These are phyloP conservation scores for Oostethus manadensis DNA, from an alignment of 2,113 vertebrate genomes.

Conservation along the genomic window DNA sequence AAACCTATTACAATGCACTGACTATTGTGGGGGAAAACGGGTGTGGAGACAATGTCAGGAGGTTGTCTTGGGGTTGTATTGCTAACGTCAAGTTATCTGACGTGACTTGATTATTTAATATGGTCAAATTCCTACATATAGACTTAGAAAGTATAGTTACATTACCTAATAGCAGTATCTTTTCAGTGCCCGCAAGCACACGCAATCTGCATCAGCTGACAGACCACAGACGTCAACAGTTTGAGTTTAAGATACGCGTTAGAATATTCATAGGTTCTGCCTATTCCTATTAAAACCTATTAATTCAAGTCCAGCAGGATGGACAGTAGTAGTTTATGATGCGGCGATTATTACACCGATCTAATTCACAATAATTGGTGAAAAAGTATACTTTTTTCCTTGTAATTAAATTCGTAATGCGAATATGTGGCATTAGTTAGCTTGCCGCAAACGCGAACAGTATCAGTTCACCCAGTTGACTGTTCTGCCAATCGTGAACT, in stretches of 20 bases:
- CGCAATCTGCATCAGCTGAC: neutral
- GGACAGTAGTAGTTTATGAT: neutral
- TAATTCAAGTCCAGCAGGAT: neutral
- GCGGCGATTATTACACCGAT: neutral
- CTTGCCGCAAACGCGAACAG: conserved; percentile 22
- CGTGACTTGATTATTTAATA: neutral
- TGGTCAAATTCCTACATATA: neutral
- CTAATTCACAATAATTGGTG: neutral
- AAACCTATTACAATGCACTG: neutral
- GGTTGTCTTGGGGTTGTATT: neutral
- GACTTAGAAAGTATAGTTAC: neutral
- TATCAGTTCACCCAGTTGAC: conserved; percentile 17
- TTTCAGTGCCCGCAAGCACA: neutral
- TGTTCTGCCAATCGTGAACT: conserved; percentile 21
- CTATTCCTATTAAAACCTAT: neutral
- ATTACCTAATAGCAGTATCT: neutral
- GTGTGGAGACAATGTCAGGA: neutral
- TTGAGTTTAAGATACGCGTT: neutral
- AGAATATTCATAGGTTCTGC: neutral
- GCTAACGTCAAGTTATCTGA: neutral
- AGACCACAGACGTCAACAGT: neutral
- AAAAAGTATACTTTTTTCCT: too few relatives aligned
- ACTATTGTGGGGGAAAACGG: too few relatives aligned
- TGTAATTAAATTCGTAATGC: neutral
- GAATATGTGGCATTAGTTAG: conserved; percentile 10